Conservation (phyloP, 2,113 vertebrate species). For the Circaetus cinerascens region DNA sequence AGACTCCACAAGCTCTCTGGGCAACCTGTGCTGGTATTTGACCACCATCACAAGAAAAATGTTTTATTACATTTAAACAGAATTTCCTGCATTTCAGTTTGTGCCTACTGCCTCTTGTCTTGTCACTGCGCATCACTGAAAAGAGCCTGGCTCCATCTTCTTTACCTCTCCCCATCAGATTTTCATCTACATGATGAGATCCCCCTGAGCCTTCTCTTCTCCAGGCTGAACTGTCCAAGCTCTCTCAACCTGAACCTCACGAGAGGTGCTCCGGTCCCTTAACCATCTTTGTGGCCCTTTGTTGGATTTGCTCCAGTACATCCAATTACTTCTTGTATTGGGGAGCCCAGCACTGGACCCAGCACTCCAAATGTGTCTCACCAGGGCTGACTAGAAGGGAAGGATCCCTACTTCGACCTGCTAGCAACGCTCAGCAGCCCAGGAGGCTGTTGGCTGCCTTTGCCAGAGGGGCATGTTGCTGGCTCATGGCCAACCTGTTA, state of each 20-base stretch:
- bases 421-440: not conserved
- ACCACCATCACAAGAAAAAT: not conserved
- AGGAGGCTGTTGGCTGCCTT: rapidly evolving
- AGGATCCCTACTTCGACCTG: not conserved
- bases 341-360: not conserved
- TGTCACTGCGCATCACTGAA: not conserved
- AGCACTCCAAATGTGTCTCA: not conserved
- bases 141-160: not conserved
- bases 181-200: not conserved
- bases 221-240: not conserved
- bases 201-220: not conserved
- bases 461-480: not conserved
- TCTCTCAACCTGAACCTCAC: not conserved
- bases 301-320: not conserved
- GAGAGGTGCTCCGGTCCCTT: not conserved
- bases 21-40: not conserved
- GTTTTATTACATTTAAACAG: not conserved
- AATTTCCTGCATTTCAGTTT: not conserved
- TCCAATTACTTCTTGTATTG: not conserved
- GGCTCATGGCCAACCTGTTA: not conserved
- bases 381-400: not conserved
- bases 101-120: not conserved
- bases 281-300: not conserved
- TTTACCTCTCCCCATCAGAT: not conserved
- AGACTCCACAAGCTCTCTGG: not conserved